A percentile compares a stretch with the other conserved stretches of the same genome.
phyloP scores from a whole-genome alignment of 2,888 invertebrate genomes.

The Lochmaea capreae region DNA sequence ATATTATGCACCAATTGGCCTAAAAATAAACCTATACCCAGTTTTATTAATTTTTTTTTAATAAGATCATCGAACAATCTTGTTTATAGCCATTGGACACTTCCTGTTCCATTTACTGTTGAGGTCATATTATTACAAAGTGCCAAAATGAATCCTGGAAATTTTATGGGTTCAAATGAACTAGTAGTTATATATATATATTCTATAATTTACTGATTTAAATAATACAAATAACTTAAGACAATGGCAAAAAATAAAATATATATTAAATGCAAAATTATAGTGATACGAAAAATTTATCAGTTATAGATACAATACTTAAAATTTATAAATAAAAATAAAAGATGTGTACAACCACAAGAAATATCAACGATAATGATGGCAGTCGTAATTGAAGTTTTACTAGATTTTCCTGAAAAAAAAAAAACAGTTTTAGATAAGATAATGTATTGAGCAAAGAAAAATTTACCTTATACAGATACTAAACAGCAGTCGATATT shows the following conservation, averaged over 20 bases:
- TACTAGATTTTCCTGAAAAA: conserved; percentile 43
- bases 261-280: conserved; percentile 18
- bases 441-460: no score
- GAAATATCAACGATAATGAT: conserved; percentile 39
- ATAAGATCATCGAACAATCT: no score
- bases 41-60: background rate
- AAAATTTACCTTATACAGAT: conserved; percentile 18
- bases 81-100: no score
- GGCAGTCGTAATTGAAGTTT: conserved; percentile 47
- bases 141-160: no score
- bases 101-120: no score
- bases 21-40: background rate
- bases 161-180: no score
- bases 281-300: conserved; percentile 29
- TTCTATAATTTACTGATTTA: background rate
- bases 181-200: no score
- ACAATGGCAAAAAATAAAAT: conserved; percentile 21
- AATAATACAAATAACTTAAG: conserved; percentile 22
- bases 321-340: conserved; percentile 34
- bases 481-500: conserved; percentile 29
- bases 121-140: no score
- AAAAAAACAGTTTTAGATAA: background rate
- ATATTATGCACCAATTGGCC: conserved; percentile 5
- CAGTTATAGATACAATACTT: conserved; percentile 28
- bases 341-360: conserved; percentile 18